Evolutionary conservation across 2,797 vertebrate species (phyloP), one percentile per base, ranked within the genome.

Genomic region (Coregonus suidteri): DNA sequence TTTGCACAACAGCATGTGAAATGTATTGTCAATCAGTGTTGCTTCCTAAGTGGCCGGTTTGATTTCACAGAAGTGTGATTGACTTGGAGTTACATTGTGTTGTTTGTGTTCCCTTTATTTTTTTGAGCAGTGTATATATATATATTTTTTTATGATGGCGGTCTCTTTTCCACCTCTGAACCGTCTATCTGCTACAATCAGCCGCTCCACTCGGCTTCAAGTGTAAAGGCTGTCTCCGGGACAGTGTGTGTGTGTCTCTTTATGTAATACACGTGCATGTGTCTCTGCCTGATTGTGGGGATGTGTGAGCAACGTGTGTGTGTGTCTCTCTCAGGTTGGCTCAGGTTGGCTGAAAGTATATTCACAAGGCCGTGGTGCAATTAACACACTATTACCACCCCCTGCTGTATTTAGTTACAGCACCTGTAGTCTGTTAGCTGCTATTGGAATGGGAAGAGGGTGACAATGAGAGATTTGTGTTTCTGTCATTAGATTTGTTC

Each of bases 141-240:
- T 25, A 25, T 25, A 1, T 25, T 25, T 25, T 25, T 25, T 25
- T 25, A 25, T 95, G 95, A 95, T 95, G 94, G 94, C 89, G 87
- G 93, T 94, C 92, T 93, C 95, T 93, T 92, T 88, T 89, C 82
- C 78, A 82, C 84, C 80, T 84, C 88, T 79, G 73, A 83, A 84
- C 84, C 82, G 86, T 95, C 89, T 93, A 92, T 93, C 92, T 94
- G 91, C 95, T 94, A 93, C 92, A 85, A 87, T 91, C 91, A 92
- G 87, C 87, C 75, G 86, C 89, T 79, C 81, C 71, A 80, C 87
- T 85, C 74, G 64, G 74, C 95, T 94, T 95, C 89, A 90, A 95
- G 95, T 95, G 93, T 93, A 94, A 95, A 94, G 91, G 93, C 90
- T 75, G 85, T 85, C 87, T 88, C 79, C 14, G 83, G 78, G 78